phyloP scores from a whole-genome alignment of 1,140 invertebrate species.

The Andrena cerasifolii region DNA sequence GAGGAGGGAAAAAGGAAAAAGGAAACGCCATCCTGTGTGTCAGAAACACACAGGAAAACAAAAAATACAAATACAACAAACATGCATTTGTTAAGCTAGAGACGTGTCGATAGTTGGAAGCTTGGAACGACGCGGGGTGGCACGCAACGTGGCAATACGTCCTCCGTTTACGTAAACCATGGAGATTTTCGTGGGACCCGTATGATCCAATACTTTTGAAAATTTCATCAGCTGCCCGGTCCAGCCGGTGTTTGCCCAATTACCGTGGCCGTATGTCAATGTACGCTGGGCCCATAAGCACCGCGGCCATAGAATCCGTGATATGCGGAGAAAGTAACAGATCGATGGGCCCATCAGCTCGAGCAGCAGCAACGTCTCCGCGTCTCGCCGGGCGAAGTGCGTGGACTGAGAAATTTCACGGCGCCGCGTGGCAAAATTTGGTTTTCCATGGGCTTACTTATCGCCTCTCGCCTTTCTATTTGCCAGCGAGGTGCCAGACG shows the following conservation, averaged over 20 bases:
- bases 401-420: slow-evolving; percentile 34
- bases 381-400: slow-evolving; percentile 12
- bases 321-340: slow-evolving; percentile 66
- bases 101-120: background rate
- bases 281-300: background rate
- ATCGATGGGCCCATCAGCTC: background rate
- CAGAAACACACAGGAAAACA: too few relatives aligned
- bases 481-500: background rate
- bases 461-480: slow-evolving; percentile 10
- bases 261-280: background rate
- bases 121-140: too few relatives aligned
- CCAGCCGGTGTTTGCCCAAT: slow-evolving; percentile 1
- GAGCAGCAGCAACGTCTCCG: background rate
- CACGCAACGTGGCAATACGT: background rate
- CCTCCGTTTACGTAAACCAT: too few relatives aligned
- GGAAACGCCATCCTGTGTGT: too few relatives aligned
- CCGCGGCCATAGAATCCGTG: slow-evolving; percentile 39
- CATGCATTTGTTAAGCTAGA: too few relatives aligned
- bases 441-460: background rate
- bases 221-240: slow-evolving; percentile 25
- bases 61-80: too few relatives aligned
- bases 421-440: background rate
- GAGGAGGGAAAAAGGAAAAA: too few relatives aligned
- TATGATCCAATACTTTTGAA: slow-evolving; percentile 7
- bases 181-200: background rate